Conservation (phyloP, 2,113 vertebrate genomes). For the Speoplatyrhinus poulsoni region DNA sequence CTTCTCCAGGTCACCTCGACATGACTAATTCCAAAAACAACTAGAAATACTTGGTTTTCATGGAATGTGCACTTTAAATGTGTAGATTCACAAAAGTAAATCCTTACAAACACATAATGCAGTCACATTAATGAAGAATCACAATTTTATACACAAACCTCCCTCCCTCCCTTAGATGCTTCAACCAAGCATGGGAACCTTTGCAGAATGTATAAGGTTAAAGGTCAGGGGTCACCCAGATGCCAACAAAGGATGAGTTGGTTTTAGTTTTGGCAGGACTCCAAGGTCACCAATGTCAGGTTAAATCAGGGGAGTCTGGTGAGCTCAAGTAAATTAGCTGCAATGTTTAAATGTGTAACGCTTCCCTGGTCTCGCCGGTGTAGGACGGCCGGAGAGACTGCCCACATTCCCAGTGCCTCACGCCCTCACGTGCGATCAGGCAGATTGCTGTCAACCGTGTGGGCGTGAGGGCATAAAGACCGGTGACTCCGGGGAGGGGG, state of each 20-base stretch:
- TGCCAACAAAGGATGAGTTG: constrained; percentile 46
- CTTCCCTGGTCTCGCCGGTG: too few species aligned
- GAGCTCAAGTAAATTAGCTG: constrained; percentile 20
- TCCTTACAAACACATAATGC: neutral
- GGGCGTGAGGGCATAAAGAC: too few species aligned
- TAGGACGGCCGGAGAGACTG: too few species aligned
- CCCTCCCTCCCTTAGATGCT: constrained; percentile 11
- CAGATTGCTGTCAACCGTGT: too few species aligned
- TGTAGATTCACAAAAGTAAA: neutral
- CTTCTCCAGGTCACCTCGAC: too few species aligned
- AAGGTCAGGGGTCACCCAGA: constrained; percentile 52
- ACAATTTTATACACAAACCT: neutral
- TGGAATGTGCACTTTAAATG: too few species aligned
- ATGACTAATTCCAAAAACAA: too few species aligned
- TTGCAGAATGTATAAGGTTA: constrained; percentile 35
- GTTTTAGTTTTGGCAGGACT: constrained; percentile 53
- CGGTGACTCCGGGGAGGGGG: too few species aligned
- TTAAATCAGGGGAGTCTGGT: constrained; percentile 29
- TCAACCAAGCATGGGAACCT: constrained; percentile 29
- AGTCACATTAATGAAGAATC: neutral
- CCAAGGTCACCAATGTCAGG: constrained; percentile 37
- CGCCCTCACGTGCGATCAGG: too few species aligned
- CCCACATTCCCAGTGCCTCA: too few species aligned
- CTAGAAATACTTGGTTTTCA: too few species aligned
- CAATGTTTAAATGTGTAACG: too few species aligned